Evolutionary conservation across 2,797 vertebrate species (phyloP).

Genomic region (Orientallactaga sibirica): DNA sequence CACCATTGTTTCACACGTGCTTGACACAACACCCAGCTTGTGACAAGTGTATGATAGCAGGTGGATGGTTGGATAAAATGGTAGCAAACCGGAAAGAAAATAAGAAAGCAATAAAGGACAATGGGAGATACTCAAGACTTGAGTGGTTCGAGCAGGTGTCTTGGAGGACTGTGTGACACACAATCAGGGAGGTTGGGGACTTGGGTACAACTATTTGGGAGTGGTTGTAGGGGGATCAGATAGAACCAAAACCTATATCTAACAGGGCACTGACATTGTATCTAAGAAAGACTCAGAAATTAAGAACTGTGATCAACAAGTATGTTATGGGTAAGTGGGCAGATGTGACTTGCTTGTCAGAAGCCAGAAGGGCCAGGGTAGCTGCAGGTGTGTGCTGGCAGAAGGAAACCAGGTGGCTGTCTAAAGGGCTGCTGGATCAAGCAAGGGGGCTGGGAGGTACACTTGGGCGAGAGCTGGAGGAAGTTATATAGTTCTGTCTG

Average conservation of each 20-base stretch:
- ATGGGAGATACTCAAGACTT: no score
- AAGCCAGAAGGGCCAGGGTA: background rate
- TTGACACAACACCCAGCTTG: background rate
- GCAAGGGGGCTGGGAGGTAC: background rate
- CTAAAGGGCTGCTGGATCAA: accelerated
- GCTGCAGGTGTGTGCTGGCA: accelerated
- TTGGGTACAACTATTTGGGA: background rate
- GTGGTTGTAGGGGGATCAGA: background rate
- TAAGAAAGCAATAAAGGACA: background rate
- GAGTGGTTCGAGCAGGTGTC: background rate
- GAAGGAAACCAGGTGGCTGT: background rate
- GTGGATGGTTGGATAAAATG: background rate
- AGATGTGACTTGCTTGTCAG: accelerated
- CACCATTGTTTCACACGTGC: background rate
- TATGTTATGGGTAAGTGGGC: background rate
- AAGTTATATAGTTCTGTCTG: background rate
- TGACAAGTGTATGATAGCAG: background rate
- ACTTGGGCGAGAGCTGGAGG: background rate
- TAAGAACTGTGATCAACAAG: background rate
- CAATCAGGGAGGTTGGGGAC: background rate
- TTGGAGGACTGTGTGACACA: background rate
- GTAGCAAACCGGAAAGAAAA: background rate
- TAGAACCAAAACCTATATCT: background rate
- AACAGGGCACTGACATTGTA: background rate
- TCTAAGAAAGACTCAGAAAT: background rate